Conservation (phyloP, 2,888 invertebrate species). For the Eutolmus rufibarbis region DNA sequence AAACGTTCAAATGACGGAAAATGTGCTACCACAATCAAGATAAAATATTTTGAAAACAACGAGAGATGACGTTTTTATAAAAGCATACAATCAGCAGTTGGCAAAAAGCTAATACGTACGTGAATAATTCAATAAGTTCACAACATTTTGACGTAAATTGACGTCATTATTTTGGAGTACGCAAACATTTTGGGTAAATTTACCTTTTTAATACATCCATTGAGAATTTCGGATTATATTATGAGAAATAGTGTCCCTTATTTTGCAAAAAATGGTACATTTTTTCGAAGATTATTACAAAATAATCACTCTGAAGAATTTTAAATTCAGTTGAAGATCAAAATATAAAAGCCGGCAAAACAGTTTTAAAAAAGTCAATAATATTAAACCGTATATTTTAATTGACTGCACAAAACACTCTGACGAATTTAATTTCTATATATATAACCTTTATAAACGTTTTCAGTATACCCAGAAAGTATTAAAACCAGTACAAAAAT, state of each 20-base stretch:
- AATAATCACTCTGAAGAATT: too few relatives aligned
- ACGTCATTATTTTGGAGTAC: not conserved
- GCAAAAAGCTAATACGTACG: not conserved
- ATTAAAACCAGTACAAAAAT: not conserved
- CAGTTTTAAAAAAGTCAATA: too few relatives aligned
- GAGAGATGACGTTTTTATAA: not conserved
- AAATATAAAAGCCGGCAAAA: too few relatives aligned
- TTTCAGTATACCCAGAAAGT: not conserved
- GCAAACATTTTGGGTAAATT: not conserved
- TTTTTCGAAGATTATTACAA: too few relatives aligned
- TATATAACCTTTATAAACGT: not conserved
- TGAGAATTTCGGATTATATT: too few relatives aligned
- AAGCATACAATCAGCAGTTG: not conserved
- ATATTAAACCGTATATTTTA: too few relatives aligned
- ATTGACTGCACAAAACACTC: too few relatives aligned
- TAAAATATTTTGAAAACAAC: not conserved
- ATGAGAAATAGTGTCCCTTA: too few relatives aligned
- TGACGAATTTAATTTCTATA: not conserved
- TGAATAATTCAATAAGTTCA: not conserved
- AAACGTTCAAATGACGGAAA: not conserved
- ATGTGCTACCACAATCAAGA: not conserved
- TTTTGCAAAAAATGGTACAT: too few relatives aligned
- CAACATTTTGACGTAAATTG: not conserved
- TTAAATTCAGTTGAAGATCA: too few relatives aligned
- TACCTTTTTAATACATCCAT: not conserved